Conservation (phyloP, 37 sponge, comb jelly and placozoan species). For the Axinella damicornis region DNA sequence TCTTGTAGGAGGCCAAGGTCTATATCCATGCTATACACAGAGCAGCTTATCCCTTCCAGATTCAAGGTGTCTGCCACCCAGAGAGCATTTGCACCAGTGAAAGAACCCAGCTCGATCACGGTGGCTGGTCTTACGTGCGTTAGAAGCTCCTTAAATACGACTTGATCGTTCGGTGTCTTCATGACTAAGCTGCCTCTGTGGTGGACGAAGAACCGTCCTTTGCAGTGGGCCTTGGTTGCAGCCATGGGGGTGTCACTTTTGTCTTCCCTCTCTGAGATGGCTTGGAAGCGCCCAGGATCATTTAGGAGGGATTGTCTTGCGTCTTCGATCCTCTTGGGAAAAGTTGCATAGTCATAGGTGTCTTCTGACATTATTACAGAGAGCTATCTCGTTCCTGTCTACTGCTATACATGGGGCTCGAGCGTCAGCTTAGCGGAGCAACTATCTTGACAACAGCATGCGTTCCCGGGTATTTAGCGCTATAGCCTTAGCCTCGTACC, state of each 20-base stretch:
- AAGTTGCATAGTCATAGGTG: no score
- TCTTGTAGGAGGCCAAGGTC: constrained; percentile 37
- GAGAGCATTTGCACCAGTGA: constrained; percentile 54
- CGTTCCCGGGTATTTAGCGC: no score
- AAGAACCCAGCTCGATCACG: constrained; percentile 73
- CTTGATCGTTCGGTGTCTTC: constrained; percentile 32
- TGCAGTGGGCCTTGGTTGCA: neutral
- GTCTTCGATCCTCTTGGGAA: no score
- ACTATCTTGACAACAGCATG: no score
- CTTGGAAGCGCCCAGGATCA: constrained; percentile 49
- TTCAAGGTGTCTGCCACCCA: constrained; percentile 63
- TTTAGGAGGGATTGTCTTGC: no score
- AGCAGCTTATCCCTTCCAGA: constrained; percentile 13
- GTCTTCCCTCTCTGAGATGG: constrained; percentile 60
- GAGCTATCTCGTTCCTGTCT: no score
- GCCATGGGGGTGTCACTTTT: constrained; percentile 18
- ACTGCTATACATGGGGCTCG: no score
- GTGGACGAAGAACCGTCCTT: constrained; percentile 22
- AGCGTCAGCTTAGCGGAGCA: no score
- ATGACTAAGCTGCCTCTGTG: constrained; percentile 31
- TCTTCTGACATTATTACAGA: no score
- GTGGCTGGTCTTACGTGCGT: constrained; percentile 49
- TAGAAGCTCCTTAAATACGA: constrained; percentile 44
- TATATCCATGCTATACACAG: constrained; percentile 58
- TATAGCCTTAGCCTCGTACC: no score